Conservation (phyloP, 2,113 vertebrate species). For the Etheostoma spectabile region DNA sequence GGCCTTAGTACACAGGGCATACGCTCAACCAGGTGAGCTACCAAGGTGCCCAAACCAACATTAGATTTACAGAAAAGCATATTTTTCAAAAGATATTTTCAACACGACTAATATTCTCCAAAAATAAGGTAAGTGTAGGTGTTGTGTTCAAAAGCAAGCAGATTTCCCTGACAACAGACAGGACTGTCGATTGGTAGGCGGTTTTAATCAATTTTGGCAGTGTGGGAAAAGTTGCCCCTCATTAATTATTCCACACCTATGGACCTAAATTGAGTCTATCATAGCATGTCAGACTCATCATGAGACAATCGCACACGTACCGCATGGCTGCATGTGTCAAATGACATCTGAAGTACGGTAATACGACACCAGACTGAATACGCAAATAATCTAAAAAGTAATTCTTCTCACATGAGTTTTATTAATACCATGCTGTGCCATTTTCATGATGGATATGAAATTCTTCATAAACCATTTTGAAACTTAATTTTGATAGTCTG, state of each 20-base stretch:
- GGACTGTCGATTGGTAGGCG: not conserved
- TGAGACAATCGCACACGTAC: not conserved
- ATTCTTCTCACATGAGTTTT: not conserved
- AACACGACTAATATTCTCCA: not conserved
- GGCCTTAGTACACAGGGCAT: too few species aligned
- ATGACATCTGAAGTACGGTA: not conserved
- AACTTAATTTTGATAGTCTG: not conserved
- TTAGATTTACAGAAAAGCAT: not conserved
- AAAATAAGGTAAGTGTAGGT: not conserved
- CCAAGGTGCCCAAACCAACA: too few species aligned
- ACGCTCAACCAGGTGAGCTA: too few species aligned
- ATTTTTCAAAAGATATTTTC: not conserved
- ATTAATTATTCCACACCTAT: not conserved
- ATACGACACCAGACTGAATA: constrained; percentile 6
- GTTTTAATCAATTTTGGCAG: not conserved
- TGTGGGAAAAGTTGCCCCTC: not conserved
- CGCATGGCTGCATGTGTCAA: not conserved
- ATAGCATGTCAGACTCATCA: not conserved
- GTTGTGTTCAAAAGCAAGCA: not conserved
- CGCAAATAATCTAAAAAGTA: constrained; percentile 6
- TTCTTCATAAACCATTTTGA: not conserved
- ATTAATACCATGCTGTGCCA: not conserved
- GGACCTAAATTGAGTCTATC: not conserved
- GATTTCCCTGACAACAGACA: constrained; percentile 6
- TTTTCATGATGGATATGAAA: constrained; percentile 1